Base-by-base conservation (phyloP, 2,113 vertebrate species). In the Neolamprologus modestus region DNA sequence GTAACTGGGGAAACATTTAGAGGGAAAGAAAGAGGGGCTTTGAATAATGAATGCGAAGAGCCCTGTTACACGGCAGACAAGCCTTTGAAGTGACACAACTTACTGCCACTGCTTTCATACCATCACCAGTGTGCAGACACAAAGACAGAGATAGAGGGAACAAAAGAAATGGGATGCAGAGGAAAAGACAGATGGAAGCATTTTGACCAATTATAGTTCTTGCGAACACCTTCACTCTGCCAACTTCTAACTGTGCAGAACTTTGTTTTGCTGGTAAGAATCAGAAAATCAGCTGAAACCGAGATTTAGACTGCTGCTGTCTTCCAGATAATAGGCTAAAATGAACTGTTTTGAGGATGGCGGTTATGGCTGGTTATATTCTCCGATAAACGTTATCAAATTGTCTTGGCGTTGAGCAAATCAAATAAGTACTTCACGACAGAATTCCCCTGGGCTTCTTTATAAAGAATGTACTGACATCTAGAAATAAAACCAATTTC, bases 1-100 rank as follows among this genome's bases (percentile, higher is more conserved):
- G 92, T 95, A 93, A 94, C 90, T 91, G 89, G 87, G 93, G 91
- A 91, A 94, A 92, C 89, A 92, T 96, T 96, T 95, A 90, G 91
- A 93, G 85, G 91, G 85, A 88, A 88, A 94, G 92, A 95, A 94
- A 94, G 91, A 93, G 91, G 86, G 61, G 93, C 91, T 92, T 92
- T 96, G 95, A 95, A 96, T 96, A 96, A 96, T 95, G 88, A 91
- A 96, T 95, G 94, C 6, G 47, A 91, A 94, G 95, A 95, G 93
- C 94, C 93, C 86, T 89, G 95, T 95, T 94, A 92, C 91, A 94
- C 47, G 31, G 93, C 91, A 95, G 92, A 94, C 94, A 84, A 90
- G 93, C 86, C 94, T 95, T 95, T 96, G 95, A 96, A 94, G 95
- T 94, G 93, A 95, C 95, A 96, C 91, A 95, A 95, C 94, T 92